phyloP scores from a whole-genome alignment of 2,797 vertebrate genomes.

The Ctenopoma multispine region DNA sequence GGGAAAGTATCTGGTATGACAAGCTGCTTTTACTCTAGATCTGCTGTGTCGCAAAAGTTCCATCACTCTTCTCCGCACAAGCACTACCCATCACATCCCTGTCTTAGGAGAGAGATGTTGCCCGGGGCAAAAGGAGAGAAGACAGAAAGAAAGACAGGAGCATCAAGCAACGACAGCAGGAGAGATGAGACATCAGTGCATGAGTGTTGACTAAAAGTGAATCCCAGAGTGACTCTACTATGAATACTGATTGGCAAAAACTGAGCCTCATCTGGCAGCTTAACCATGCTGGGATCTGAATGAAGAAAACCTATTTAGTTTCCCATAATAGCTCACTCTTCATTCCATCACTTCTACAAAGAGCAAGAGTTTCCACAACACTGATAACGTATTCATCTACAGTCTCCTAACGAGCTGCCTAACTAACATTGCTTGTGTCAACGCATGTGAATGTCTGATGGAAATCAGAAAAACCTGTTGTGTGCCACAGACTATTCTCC shows the following conservation, averaged over 20 bases:
- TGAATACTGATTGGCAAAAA: constrained; percentile 43
- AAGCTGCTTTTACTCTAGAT: constrained; percentile 71
- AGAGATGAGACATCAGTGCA: constrained; percentile 60
- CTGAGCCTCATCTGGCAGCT: constrained; percentile 23
- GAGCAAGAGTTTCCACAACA: neutral
- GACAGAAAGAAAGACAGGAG: constrained; percentile 41
- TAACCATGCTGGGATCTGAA: constrained; percentile 7
- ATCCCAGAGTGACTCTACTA: constrained; percentile 28
- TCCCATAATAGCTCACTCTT: constrained; percentile 6
- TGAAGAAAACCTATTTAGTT: neutral
- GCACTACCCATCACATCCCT: constrained; percentile 61
- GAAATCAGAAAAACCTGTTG: constrained; percentile 7
- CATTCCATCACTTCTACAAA: constrained; percentile 5
- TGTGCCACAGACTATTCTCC: constrained; percentile 1
- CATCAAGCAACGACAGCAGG: constrained; percentile 54
- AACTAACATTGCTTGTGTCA: neutral
- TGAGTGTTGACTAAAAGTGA: constrained; percentile 57
- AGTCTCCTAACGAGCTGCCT: constrained; percentile 2
- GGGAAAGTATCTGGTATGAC: constrained; percentile 54
- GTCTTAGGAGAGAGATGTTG: constrained; percentile 67
- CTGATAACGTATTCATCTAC: neutral
- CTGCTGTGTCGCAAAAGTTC: constrained; percentile 54
- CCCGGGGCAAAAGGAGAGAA: constrained; percentile 58
- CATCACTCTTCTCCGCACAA: constrained; percentile 61
- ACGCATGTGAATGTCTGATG: constrained; percentile 6